Conservation (phyloP, 2,113 vertebrate genomes). For the Burhinus bistriatus region DNA sequence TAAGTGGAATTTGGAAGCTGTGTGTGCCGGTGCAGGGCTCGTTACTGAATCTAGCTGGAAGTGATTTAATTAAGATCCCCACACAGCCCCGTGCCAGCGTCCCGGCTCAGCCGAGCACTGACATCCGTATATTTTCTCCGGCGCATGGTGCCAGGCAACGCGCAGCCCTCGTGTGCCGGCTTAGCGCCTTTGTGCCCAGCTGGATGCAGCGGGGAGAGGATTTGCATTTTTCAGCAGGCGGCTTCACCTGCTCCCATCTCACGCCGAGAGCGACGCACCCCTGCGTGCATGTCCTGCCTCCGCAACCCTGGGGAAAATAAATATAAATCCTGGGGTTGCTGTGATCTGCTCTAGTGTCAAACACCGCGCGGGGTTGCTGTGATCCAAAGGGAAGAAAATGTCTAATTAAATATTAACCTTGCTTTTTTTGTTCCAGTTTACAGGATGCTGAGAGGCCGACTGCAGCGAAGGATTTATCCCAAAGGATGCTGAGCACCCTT, state of each 20-base stretch:
- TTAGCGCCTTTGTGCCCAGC: accelerated
- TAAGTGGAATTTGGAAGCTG: neutral
- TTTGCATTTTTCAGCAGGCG: neutral
- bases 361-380: neutral
- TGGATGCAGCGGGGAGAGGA: neutral
- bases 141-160: neutral
- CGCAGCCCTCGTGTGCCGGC: neutral
- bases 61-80: neutral
- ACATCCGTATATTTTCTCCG: neutral
- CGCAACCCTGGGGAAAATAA: neutral
- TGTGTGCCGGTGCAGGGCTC: neutral
- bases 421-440: neutral
- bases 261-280: accelerated
- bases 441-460: neutral
- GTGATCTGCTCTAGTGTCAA: neutral
- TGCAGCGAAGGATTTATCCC: neutral
- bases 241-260: neutral
- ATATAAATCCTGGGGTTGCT: accelerated
- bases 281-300: neutral
- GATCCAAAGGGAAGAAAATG: neutral
- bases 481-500: neutral
- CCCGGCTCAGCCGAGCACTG: neutral
- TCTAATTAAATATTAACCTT: neutral
- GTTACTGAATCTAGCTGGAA: neutral
- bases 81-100: neutral